Evolutionary conservation across 1,140 invertebrate species (phyloP), one percentile per base, ranked within the genome.

Genomic region (Aporrectodea caliginosa): DNA sequence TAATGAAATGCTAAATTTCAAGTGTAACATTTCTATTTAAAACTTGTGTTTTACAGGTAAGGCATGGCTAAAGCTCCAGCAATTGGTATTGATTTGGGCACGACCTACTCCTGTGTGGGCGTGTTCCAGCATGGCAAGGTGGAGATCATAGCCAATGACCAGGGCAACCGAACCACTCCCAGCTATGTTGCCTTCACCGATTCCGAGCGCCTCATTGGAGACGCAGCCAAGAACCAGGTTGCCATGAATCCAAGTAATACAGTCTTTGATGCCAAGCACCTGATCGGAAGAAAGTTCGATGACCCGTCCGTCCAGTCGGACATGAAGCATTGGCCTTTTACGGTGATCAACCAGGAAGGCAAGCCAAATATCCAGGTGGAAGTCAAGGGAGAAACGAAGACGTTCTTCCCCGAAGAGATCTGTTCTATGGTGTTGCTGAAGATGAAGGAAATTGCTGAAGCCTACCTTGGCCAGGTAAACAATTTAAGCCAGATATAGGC

Each of bases 171-270:
- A n/a, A n/a, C n/a, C n/a, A n/a, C n/a, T n/a, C n/a, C n/a, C 94
- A 96, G 87, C 77, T 96, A 95, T 86, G 95, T 97, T 22, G 95
- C 94, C 95, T 95, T 58, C 95, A 96, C 86, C 90, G 94, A 78
- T 98, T 97, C 89, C 94, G 90, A 81, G 93, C 93, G 31, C 94
- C 94, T n/a, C n/a, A n/a, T n/a, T n/a, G n/a, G n/a, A n/a, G n/a
- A n/a, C n/a, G n/a, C n/a, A n/a, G n/a, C n/a, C n/a, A n/a, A n/a
- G n/a, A n/a, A n/a, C n/a, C n/a, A n/a, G n/a, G n/a, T n/a, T n/a
- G n/a, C n/a, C n/a, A n/a, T n/a, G n/a, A n/a, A n/a, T n/a, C n/a
- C n/a, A n/a, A n/a, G n/a, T n/a, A n/a, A n/a, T n/a, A n/a, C n/a
- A n/a, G n/a, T n/a, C n/a, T n/a, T n/a, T n/a, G n/a, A n/a, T n/a